Evolutionary conservation across 2,888 invertebrate genomes (phyloP), one percentile per base, ranked within the genome.

Genomic region (Punctoribates punctum): DNA sequence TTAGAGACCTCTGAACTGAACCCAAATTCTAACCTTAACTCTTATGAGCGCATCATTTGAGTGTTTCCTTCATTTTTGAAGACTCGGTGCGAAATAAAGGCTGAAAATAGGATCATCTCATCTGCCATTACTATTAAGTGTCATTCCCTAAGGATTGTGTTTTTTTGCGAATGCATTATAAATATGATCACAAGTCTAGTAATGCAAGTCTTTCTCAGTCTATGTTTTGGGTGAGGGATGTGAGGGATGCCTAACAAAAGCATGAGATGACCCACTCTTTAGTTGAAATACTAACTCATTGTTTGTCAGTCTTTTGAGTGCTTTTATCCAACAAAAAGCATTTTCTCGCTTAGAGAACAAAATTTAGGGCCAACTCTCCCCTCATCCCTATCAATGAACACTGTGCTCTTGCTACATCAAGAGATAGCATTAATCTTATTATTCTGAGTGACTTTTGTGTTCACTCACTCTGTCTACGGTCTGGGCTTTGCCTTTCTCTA

Each of bases 361-460:
- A 38, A 70, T 42, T 67, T n/a, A 46, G 17, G 15, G 23, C 34
- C 4, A 42, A 46, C 38, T 38, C 70, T 46, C 29, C 38, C 67
- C 70, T 70, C 70, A 25, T 23, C 57, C 57, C 57, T 25, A 23
- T 57, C n/a, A n/a, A n/a, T n/a, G n/a, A n/a, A n/a, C 20, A 1
- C 34, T 34, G 34, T 34, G 17, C 13, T 27, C 29, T n/a, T 34
- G 29, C 15, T 65, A 29, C 65, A 65, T n/a, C 29, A 25, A 3
- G 65, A 38, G 38, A 42, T 70, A 4, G 70, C 70, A 70, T 70
- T 70, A 70, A 70, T 70, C 70, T 38, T 70, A 70, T 70, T 70
- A 70, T 70, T 70, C 42, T 70, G 20, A 70, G 70, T 70, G 70
- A 70, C 70, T 70, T 67, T 46, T 70, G 34, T 42, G 42, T 46